Evolutionary conservation across 2,888 invertebrate genomes (phyloP), one percentile per base, ranked within the genome.

Genomic region (Chrysomela aeneicollis): DNA sequence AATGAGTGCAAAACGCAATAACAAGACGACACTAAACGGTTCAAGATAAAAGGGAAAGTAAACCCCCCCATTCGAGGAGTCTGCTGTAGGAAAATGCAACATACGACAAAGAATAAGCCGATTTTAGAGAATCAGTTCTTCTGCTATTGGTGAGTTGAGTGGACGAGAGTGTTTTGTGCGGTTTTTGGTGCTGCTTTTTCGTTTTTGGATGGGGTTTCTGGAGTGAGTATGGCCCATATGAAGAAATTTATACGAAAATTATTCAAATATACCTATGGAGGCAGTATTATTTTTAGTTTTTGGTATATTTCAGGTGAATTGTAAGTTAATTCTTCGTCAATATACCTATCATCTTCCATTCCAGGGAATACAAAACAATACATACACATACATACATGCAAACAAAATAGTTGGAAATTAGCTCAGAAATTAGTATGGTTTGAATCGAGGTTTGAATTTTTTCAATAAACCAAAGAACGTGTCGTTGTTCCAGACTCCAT

Each of bases 191-290:
- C 22, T 54, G 58, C 55, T 52, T 61, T 37, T n/a, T 50, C 35
- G 26, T 37, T 54, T 46, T 63, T 35, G 61, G 57, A 58, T 59
- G 72, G 62, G 69, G 60, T 63, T 66, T 60, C 67, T 67, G 68
- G 72, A 72, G 72, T 72, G 65, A 73, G 73, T 71, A 67, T 26
- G 51, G 42, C n/a, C n/a, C n/a, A n/a, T n/a, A n/a, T n/a, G n/a
- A n/a, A 42, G 37, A 22, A 21, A 10, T 49, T n/a, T n/a, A n/a
- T n/a, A n/a, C n/a, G n/a, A n/a, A n/a, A n/a, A 59, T 35, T 1
- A 6, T 12, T 54, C 32, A 19, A 18, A 18, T 26, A 26, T 6
- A 26, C 26, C 26, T 26, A 5, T 5, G 26, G 26, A 26, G 26
- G 26, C 3, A 26, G 26, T 5, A 26, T 26, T 26, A 5, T 26